Evolutionary conservation across 2,797 vertebrate species (phyloP), one percentile per base, ranked within the genome.

Genomic region (Margarornis squamiger): DNA sequence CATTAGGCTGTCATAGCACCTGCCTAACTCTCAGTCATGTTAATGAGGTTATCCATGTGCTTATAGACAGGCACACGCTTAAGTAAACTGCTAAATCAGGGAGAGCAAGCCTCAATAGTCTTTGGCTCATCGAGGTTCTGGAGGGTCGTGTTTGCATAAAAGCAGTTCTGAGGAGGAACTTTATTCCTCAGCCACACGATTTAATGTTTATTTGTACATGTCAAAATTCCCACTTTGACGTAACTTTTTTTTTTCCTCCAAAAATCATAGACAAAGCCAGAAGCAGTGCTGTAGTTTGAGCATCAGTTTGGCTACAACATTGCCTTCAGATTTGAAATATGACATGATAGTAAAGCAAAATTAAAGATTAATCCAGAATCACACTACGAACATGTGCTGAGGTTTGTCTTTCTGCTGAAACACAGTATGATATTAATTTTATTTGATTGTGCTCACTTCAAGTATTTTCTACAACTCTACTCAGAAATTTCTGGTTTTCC

Each of bases 61-160:
- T 96, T 92, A 83, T 51, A 85, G 92, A 87, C 95, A 94, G 75
- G 79, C 86, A 72, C 68, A 93, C 0, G 8, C 89, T 91, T 95
- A 96, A 96, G 81, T 92, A 96, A 94, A 95, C 91, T 94, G 95
- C 87, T 93, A 91, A 96, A 94, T 86, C 82, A 83, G 66, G 51
- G 79, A 93, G n/a, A 91, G 85, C 68, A 94, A 94, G 73, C 51
- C 88, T 85, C 89, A 71, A 77, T 61, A 93, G 75, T 62, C 93
- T 91, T 85, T 68, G 67, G 61, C 54, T 85, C 74, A 86, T 48
- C 1, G 3, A 83, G 66, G 49, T 80, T 96, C 81, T 86, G 81
- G 61, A 87, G 49, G 46, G 91, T 85, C 22, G 7, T 82, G 72
- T 94, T 92, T 95, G 68, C 73, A 86, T 62, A 93, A 93, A 95